These are phyloP conservation scores for Orgyia antiqua DNA, from an alignment of 2,888 invertebrate species.

Conservation along the genomic window DNA sequence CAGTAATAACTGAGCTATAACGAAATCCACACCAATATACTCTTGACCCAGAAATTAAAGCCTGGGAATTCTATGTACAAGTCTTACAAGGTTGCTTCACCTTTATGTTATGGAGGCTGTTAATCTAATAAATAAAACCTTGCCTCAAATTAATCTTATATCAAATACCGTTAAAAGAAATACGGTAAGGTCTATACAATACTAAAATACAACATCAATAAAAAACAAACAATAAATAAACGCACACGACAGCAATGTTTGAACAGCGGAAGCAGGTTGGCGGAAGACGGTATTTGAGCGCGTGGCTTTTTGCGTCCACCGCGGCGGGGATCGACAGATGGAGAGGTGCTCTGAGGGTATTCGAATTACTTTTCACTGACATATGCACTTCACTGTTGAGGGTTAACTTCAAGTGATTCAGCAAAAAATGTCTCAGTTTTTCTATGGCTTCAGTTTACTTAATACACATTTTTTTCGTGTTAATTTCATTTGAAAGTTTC, in stretches of 20 bases:
- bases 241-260: slow-evolving; percentile 21
- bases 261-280: slow-evolving; percentile 60
- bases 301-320: slow-evolving; percentile 53
- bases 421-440: slow-evolving; percentile 22
- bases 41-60: no score
- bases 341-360: slow-evolving; percentile 33
- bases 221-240: slow-evolving; percentile 27
- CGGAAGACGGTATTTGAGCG: slow-evolving; percentile 51
- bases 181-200: no score
- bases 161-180: no score
- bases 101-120: no score
- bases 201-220: no score
- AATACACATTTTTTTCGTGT: neutral
- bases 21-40: no score
- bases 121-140: no score
- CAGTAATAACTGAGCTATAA: no score
- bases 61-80: no score
- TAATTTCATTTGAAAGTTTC: no score
- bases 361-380: slow-evolving; percentile 42
- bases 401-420: slow-evolving; percentile 34
- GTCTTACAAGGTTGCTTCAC: no score
- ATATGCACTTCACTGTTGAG: slow-evolving; percentile 25
- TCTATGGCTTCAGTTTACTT: slow-evolving; percentile 19
- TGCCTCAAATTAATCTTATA: no score
- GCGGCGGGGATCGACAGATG: slow-evolving; percentile 53